phyloP scores from a whole-genome alignment of 1,140 invertebrate genomes.

The Hesperophylax magnus region DNA sequence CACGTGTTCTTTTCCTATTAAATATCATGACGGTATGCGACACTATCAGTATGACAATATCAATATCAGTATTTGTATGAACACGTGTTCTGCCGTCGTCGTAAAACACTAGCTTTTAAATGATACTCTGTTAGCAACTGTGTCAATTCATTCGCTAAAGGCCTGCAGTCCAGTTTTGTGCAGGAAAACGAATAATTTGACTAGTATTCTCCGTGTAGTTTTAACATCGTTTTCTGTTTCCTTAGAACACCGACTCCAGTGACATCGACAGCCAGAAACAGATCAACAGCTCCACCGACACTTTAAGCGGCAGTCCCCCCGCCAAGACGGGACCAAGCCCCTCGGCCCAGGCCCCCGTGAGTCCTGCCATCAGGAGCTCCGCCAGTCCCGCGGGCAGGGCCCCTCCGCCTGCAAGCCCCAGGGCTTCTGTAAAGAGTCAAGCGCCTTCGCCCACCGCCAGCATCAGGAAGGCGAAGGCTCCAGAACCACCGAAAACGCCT shows the following conservation, averaged over 20 bases:
- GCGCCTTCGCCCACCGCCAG: constrained; percentile 7
- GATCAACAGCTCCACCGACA: constrained; percentile 54
- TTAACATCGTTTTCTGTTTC: too few relatives aligned
- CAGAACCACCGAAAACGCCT: constrained; percentile 44
- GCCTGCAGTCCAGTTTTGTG: too few relatives aligned
- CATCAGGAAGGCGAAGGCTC: constrained; percentile 38
- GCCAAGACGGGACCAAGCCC: constrained; percentile 32
- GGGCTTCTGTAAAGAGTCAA: not conserved
- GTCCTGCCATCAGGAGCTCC: not conserved
- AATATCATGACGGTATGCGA: too few relatives aligned
- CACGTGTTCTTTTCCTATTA: too few relatives aligned
- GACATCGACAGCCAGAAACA: constrained; percentile 55
- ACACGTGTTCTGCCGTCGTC: too few relatives aligned
- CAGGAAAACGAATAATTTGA: too few relatives aligned
- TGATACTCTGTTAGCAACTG: too few relatives aligned
- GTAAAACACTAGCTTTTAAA: too few relatives aligned
- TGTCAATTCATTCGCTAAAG: too few relatives aligned
- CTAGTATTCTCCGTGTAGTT: too few relatives aligned
- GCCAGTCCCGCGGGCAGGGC: constrained; percentile 6
- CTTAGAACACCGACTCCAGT: constrained; percentile 51
- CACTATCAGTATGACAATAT: too few relatives aligned
- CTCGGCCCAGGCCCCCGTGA: not conserved
- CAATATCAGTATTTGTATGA: too few relatives aligned
- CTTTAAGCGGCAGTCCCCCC: constrained; percentile 47
- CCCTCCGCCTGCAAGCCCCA: not conserved